A percentile compares a stretch with the other conserved stretches of the same genome.
Conservation (phyloP, 2,113 vertebrate genomes). For the Ginglymostoma cirratum region DNA sequence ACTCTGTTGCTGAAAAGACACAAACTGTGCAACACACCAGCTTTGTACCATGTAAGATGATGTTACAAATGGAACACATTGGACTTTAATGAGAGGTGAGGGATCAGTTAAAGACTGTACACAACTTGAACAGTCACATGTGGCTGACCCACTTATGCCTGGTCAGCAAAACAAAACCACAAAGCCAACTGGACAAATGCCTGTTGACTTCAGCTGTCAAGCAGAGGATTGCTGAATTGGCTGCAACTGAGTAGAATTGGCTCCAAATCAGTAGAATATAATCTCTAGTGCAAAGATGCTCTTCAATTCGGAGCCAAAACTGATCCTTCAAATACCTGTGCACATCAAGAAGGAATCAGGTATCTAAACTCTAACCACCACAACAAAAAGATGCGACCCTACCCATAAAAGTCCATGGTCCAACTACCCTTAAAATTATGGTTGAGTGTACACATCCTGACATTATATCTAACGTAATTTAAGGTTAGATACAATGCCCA, state of each 20-base stretch:
- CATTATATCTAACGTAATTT: background rate
- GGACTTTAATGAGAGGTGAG: background rate
- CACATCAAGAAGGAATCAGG: background rate
- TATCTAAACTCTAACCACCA: background rate
- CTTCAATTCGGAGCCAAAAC: slow-evolving; percentile 5
- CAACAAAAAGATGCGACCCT: background rate
- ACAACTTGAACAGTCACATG: background rate
- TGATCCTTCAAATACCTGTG: slow-evolving; percentile 7
- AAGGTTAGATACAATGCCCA: background rate
- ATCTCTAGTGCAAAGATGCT: slow-evolving; percentile 1
- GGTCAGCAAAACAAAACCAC: background rate
- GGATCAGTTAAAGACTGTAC: background rate
- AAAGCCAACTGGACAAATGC: background rate
- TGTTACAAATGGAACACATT: background rate
- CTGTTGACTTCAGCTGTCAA: background rate
- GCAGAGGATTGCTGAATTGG: slow-evolving; percentile 31
- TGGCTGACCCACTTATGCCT: slow-evolving; percentile 7
- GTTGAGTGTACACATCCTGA: background rate
- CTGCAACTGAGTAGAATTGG: background rate
- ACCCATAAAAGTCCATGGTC: background rate
- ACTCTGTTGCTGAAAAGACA: background rate
- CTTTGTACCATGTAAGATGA: background rate
- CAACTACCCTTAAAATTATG: background rate
- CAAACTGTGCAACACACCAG: background rate
- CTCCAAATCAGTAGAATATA: background rate